phyloP scores from a whole-genome alignment of 2,888 invertebrate species.

The Calephelis perditalis region DNA sequence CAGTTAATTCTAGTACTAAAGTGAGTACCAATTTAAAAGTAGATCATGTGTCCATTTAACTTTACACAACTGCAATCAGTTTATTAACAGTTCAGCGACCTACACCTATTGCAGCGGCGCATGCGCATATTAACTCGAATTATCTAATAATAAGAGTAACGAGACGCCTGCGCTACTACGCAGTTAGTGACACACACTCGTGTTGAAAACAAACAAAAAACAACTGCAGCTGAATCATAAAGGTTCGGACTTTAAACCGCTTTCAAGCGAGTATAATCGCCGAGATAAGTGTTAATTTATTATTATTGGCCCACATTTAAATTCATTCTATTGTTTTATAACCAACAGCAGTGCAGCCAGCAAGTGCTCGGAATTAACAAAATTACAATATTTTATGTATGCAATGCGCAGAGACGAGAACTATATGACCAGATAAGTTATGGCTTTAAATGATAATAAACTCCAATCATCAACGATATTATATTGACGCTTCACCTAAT shows the following conservation, averaged over 20 bases:
- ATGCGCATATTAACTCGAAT: conserved; percentile 52
- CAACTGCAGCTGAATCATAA: conserved; percentile 9
- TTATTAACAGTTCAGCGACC: conserved; percentile 58
- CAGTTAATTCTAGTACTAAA: not conserved
- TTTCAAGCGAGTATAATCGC: not conserved
- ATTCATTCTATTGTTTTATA: too few relatives aligned
- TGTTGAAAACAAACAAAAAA: conserved; percentile 11
- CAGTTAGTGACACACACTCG: conserved; percentile 8
- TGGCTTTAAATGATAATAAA: too few relatives aligned
- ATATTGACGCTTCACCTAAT: too few relatives aligned
- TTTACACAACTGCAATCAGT: conserved; percentile 38
- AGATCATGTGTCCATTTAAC: conserved; percentile 11
- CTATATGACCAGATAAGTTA: too few relatives aligned
- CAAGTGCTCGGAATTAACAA: not conserved
- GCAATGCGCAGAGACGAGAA: too few relatives aligned
- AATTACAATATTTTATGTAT: not conserved
- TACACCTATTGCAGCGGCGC: conserved; percentile 49
- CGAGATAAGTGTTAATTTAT: too few relatives aligned
- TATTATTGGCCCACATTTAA: too few relatives aligned
- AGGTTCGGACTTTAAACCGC: conserved; percentile 13
- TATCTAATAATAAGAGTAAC: conserved; percentile 44
- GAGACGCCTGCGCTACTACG: conserved; percentile 8
- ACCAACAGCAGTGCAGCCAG: too few relatives aligned
- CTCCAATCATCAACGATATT: too few relatives aligned
- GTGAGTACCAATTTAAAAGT: conserved; percentile 9